phyloP scores from a whole-genome alignment of 2,113 vertebrate species.

The Sander vitreus region DNA sequence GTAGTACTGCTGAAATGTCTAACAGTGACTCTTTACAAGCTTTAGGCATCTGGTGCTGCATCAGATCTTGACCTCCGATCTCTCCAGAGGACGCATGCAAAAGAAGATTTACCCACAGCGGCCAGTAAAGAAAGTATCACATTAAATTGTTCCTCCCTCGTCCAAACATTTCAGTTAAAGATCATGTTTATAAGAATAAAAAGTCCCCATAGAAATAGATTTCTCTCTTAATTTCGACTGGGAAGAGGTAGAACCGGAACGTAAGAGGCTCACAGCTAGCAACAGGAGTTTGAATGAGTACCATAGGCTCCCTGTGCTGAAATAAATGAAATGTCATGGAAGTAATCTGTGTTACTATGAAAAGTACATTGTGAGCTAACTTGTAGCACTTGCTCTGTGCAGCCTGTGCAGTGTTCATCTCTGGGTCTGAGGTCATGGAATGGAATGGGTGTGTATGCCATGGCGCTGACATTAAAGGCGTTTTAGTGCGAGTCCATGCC shows the following conservation, averaged over 20 bases:
- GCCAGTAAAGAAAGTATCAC: not conserved
- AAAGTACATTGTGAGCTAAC: not conserved
- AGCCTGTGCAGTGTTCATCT: constrained; percentile 11
- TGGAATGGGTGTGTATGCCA: constrained; percentile 32
- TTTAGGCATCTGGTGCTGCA: not conserved
- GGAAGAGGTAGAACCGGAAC: constrained; percentile 9
- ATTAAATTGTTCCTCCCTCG: not conserved
- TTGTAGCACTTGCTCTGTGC: not conserved
- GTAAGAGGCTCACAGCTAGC: not conserved
- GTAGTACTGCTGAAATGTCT: not conserved
- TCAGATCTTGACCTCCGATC: constrained; percentile 1
- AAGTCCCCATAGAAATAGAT: not conserved
- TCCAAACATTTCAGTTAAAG: not conserved
- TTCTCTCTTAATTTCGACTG: not conserved
- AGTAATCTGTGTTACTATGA: constrained; percentile 11
- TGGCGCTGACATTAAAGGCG: constrained; percentile 56
- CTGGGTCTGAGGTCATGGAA: constrained; percentile 32
- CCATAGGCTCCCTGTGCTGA: not conserved
- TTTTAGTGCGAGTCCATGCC: constrained; percentile 51
- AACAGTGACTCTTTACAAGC: not conserved
- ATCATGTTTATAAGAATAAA: not conserved
- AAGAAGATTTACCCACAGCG: constrained; percentile 7
- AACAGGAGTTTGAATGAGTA: not conserved
- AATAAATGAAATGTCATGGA: constrained; percentile 14
- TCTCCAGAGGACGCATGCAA: not conserved